phyloP scores from a whole-genome alignment of 2,888 invertebrate genomes.

The Protodeltote pygarga region DNA sequence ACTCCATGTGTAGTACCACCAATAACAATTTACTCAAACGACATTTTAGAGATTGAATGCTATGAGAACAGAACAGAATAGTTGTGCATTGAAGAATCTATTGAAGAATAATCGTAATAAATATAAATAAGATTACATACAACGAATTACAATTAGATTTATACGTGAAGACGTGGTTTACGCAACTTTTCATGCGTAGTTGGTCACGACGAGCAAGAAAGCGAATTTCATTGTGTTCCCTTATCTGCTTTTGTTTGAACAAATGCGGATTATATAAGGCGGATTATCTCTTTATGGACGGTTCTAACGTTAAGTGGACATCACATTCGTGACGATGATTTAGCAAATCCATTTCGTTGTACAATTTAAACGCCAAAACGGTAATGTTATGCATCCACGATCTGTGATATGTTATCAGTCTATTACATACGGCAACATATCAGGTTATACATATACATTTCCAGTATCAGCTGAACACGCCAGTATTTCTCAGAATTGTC shows the following conservation, averaged over 20 bases:
- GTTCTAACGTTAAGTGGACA: constrained; percentile 14
- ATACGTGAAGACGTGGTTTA: constrained; percentile 54
- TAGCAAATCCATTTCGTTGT: no score
- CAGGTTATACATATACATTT: no score
- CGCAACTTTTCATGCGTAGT: constrained; percentile 61
- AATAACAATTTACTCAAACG: not conserved
- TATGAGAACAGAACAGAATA: constrained; percentile 12
- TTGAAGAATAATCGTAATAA: constrained; percentile 39
- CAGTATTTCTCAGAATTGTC: no score
- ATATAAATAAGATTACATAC: no score
- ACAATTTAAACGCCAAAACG: not conserved
- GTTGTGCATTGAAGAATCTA: no score
- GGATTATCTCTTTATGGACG: constrained; percentile 21
- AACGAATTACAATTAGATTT: constrained; percentile 40
- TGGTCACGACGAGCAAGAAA: constrained; percentile 61
- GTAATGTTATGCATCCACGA: constrained; percentile 1
- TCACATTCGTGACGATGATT: no score
- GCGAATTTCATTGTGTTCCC: constrained; percentile 55
- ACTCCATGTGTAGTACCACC: no score
- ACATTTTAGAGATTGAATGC: constrained; percentile 8
- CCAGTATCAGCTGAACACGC: no score
- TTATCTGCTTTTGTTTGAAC: constrained; percentile 39
- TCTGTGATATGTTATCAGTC: no score
- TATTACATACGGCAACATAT: no score
- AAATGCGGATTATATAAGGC: constrained; percentile 42